Conservation (phyloP, 2,888 invertebrate genomes). For the Adelognathus sp. region DNA sequence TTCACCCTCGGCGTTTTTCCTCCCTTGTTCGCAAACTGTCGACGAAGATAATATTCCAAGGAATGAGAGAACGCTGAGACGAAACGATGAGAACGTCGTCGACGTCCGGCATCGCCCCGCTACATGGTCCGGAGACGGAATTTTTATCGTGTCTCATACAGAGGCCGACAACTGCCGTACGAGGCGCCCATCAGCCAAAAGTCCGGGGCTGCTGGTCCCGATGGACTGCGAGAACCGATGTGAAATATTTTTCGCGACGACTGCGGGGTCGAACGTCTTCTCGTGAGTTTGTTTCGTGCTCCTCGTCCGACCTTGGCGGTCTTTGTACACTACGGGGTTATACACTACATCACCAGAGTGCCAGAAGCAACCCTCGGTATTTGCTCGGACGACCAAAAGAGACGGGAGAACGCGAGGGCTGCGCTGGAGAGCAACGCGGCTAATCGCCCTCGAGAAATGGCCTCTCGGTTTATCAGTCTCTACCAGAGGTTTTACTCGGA, state of each 20-base stretch:
- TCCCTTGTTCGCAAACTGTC: neutral
- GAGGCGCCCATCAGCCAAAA: slow-evolving; percentile 65
- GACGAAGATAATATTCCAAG: slow-evolving; percentile 48
- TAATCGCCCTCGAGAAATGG: slow-evolving; percentile 60
- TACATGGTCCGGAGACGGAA: slow-evolving; percentile 44
- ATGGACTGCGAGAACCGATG: slow-evolving; percentile 78
- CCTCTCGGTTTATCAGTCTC: slow-evolving; percentile 59
- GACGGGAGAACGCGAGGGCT: slow-evolving; percentile 44
- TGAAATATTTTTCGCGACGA: slow-evolving; percentile 71
- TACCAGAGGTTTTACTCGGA: slow-evolving; percentile 49
- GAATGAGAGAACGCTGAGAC: slow-evolving; percentile 6
- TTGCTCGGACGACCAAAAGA: slow-evolving; percentile 24
- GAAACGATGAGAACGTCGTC: slow-evolving; percentile 11
- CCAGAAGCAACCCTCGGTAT: slow-evolving; percentile 28
- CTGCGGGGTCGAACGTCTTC: slow-evolving; percentile 33
- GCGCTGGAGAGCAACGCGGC: slow-evolving; percentile 48
- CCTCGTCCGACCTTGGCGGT: slow-evolving; percentile 62
- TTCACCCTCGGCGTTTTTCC: neutral
- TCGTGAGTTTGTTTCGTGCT: slow-evolving; percentile 41
- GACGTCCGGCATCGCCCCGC: slow-evolving; percentile 35
- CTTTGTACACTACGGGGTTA: neutral
- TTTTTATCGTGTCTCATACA: slow-evolving; percentile 41
- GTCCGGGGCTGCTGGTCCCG: slow-evolving; percentile 79
- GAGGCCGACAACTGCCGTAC: slow-evolving; percentile 24
- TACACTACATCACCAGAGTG: neutral